Conservation (phyloP, 1,140 invertebrate species). For the Drosophila persimilis region DNA sequence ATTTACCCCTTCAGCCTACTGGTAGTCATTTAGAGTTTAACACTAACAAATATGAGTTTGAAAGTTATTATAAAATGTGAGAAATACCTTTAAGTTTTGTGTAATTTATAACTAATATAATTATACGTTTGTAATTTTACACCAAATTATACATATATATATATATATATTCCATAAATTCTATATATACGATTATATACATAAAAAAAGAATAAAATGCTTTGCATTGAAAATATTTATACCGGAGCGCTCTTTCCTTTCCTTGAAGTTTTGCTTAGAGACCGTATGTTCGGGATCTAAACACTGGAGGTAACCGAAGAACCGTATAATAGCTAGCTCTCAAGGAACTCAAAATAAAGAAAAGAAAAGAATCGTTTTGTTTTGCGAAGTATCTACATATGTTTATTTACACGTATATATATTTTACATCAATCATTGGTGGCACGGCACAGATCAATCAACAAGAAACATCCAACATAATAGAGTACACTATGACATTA, state of each 20-base stretch:
- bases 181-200: constrained; percentile 27
- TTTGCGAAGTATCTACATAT: constrained; percentile 55
- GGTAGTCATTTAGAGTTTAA: constrained; percentile 82
- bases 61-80: constrained; percentile 77
- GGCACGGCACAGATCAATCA: constrained; percentile 37
- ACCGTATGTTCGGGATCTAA: no score
- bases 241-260: constrained; percentile 13
- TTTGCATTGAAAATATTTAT: constrained; percentile 63
- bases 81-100: constrained; percentile 75
- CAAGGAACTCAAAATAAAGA: no score
- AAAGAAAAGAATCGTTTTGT: background rate
- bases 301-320: no score
- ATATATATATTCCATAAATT: constrained; percentile 75
- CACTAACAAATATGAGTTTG: constrained; percentile 77
- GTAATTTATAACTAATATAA: constrained; percentile 76
- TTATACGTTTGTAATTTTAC: constrained; percentile 79
- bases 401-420: constrained; percentile 56
- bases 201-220: constrained; percentile 70
- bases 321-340: no score
- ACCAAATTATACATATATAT: constrained; percentile 74
- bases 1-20: constrained; percentile 75
- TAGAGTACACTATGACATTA: constrained; percentile 66
- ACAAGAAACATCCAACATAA: constrained; percentile 48
- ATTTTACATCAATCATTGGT: constrained; percentile 58
- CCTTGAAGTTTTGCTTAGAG: background rate